A percentile compares a stretch with the other conserved stretches of the same genome.
Conservation (phyloP, 2,113 vertebrate genomes). For the Numida meleagris region DNA sequence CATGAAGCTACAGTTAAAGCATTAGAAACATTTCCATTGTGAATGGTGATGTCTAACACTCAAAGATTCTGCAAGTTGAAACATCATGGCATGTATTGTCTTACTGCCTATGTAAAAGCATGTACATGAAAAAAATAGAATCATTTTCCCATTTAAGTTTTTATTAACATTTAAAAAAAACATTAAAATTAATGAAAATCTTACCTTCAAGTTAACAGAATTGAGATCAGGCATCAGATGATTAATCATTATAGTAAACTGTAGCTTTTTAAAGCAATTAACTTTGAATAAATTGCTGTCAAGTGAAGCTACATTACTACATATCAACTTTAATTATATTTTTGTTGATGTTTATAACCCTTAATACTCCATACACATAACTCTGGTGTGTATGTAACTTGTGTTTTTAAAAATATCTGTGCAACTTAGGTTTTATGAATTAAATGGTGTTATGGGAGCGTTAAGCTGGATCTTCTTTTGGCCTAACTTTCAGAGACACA, state of each 20-base stretch:
- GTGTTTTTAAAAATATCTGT: not conserved
- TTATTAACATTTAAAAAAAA: not conserved
- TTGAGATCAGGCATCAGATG: not conserved
- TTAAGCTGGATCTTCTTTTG: not conserved
- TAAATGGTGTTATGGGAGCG: not conserved
- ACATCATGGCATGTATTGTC: not conserved
- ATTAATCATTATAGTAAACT: not conserved
- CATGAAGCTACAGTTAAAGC: not conserved
- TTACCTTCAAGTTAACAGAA: not conserved
- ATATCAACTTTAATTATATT: not conserved
- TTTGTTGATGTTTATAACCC: not conserved
- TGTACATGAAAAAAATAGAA: not conserved
- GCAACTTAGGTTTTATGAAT: not conserved
- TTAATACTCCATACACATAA: not conserved
- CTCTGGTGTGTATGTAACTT: not conserved
- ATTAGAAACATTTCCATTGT: not conserved
- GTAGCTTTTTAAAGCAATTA: not conserved
- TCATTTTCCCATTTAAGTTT: not conserved
- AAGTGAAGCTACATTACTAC: not conserved
- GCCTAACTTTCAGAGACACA: not conserved
- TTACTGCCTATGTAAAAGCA: not conserved
- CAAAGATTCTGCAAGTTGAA: not conserved
- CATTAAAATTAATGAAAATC: not conserved
- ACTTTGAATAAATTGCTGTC: not conserved
- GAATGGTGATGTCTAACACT: not conserved